Percentiles rank a stretch among this genome's conserved stretches.
These are phyloP conservation scores for Neosilurus hyrtlii DNA, from an alignment of 2,797 vertebrate genomes.

Conservation along the genomic window DNA sequence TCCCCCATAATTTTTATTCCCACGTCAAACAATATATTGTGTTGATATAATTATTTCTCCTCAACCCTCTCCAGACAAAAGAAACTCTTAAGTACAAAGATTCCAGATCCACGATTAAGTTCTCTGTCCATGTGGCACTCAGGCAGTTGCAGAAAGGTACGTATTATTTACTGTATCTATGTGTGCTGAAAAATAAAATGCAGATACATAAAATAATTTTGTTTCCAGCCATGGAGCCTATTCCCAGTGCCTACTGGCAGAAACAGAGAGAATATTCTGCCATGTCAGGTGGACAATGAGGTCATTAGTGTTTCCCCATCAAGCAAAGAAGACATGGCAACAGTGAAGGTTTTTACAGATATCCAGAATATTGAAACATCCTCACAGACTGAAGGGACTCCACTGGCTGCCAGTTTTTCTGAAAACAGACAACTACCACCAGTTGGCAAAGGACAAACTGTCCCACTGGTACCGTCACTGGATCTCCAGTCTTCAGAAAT, in stretches of 20 bases:
- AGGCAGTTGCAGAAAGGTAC: constrained; percentile 15
- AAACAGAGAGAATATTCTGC: constrained; percentile 18
- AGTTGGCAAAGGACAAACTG: not conserved
- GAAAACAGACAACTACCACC: no score
- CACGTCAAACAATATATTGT: not conserved
- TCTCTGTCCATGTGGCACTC: constrained; percentile 60
- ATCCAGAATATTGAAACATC: not conserved
- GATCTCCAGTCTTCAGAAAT: not conserved
- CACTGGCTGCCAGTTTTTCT: not conserved
- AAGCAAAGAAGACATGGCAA: not conserved
- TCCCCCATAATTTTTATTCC: not conserved
- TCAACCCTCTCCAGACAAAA: constrained; percentile 56
- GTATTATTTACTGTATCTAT: not conserved
- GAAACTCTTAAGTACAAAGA: constrained; percentile 57
- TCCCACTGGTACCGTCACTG: not conserved
- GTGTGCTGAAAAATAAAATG: not conserved
- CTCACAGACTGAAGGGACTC: not conserved
- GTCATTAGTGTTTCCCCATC: not conserved
- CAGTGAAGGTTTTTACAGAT: not conserved
- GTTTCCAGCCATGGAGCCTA: not conserved
- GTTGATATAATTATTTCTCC: not conserved
- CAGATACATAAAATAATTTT: not conserved
- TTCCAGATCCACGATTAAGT: constrained; percentile 69
- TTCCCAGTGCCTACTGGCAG: not conserved
- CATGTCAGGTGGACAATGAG: constrained; percentile 26